Percentiles rank a stretch among this genome's conserved stretches.
Evolutionary conservation across 2,113 vertebrate genomes (phyloP).

Genomic region (Planiliza haematocheilus): DNA sequence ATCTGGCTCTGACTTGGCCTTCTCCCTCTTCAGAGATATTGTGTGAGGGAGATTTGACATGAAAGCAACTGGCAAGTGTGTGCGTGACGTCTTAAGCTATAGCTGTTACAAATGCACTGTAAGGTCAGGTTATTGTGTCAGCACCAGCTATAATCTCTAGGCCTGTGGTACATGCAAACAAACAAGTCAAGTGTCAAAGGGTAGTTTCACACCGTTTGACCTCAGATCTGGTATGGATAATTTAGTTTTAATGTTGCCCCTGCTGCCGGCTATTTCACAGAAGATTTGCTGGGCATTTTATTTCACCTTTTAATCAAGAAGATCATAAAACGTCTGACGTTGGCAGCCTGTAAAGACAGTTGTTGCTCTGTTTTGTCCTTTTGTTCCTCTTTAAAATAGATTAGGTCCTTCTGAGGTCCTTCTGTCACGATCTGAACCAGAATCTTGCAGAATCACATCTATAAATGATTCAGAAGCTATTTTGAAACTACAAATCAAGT

Average conservation of each 20-base stretch:
- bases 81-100: slow-evolving; percentile 26
- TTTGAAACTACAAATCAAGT: slow-evolving; percentile 35
- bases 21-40: slow-evolving; percentile 21
- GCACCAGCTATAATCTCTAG: slow-evolving; percentile 3
- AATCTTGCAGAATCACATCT: no score
- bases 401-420: not conserved
- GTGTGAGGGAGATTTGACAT: slow-evolving; percentile 26
- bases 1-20: slow-evolving; percentile 9
- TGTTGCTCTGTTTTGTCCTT: not conserved
- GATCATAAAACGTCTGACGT: not conserved
- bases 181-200: not conserved
- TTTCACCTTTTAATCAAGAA: slow-evolving; percentile 13
- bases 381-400: not conserved
- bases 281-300: not conserved
- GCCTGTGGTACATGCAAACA: not conserved
- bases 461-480: not conserved
- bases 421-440: not conserved
- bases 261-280: not conserved
- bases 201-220: not conserved
- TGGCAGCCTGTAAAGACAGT: slow-evolving; percentile 5
- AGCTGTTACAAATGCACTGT: slow-evolving; percentile 16
- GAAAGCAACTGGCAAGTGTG: slow-evolving; percentile 3
- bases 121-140: slow-evolving; percentile 28
- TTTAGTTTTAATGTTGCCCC: slow-evolving; percentile 2
- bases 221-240: not conserved